Base-by-base conservation (phyloP, 2,113 vertebrate species). In the Cyprinodon tularosa region DNA sequence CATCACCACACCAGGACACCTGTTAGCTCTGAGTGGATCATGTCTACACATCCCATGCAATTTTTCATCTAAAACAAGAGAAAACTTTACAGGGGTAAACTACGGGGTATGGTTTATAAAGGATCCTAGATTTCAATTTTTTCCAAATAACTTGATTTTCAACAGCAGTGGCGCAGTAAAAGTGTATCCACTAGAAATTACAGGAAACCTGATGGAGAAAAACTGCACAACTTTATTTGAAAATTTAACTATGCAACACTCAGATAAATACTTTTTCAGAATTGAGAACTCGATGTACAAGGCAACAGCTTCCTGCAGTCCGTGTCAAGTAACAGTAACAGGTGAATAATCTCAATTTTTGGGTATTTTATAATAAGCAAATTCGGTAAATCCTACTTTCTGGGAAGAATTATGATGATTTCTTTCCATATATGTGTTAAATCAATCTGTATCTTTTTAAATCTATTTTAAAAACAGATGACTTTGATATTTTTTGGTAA, bases 191-290 rank as follows among this genome's bases (percentile, higher is more conserved):
- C 48, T 68, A 7, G 37, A 20, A 13, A 63, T 72, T 39, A 63
- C 12, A 20, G 60, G 70, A 13, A 39, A 63, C 14, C n/a, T 72
- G 60, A 47, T 0, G 17, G 4, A 62, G 9, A 20, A 61, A 62
- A 48, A 72, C 70, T 72, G 70, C 42, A 72, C 70, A 29, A 72
- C 70, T 38, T 0, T 72, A 42, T 62, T 72, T 20, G 0, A 2
- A 0, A 48, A n/a, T 48, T 20, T 72, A 48, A n/a, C 50, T 0
- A 3, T 7, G 15, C 13, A 0, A 1, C 36, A 88, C 0, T 12
- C 66, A 29, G 1, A 81, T 15, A 12, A 0, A 0, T 92, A 84
- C 50, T 90, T 4, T 80, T 90, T 91, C 75, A 91, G 88, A 60
- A n/a, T 83, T 38, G 22, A 83, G 48, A 81, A 22, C 3, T 0